A percentile compares a stretch with the other conserved stretches of the same genome.
Conservation (phyloP, 2,113 vertebrate genomes). For the Brachionichthys hirsutus region DNA sequence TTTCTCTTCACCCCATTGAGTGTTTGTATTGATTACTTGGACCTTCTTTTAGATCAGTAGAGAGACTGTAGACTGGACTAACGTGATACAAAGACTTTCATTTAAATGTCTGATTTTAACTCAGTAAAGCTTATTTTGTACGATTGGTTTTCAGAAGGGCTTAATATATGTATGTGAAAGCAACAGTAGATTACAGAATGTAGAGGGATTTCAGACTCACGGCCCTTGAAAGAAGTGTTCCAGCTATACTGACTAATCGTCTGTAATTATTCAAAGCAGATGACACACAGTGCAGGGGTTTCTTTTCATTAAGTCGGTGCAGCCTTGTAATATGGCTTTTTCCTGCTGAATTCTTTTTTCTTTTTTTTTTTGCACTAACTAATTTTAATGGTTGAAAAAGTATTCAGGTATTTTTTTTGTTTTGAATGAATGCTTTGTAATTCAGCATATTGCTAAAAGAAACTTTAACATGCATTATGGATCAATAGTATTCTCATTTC, state of each 20-base stretch:
- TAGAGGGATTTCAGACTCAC: conserved; percentile 6
- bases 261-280: conserved; percentile 3
- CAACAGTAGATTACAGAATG: conserved; percentile 7
- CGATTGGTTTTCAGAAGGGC: conserved; percentile 28
- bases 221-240: not conserved
- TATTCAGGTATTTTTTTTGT: no score
- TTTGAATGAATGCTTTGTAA: no score
- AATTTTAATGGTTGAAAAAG: no score
- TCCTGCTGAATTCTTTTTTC: no score
- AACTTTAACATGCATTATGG: not conserved
- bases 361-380: no score
- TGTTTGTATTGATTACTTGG: conserved; percentile 27
- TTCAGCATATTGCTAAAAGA: not conserved
- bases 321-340: not conserved
- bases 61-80: conserved; percentile 3
- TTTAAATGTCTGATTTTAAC: conserved; percentile 42
- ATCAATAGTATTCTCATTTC: not conserved
- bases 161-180: conserved; percentile 34
- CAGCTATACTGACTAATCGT: not conserved
- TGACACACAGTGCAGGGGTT: not conserved
- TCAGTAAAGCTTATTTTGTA: conserved; percentile 46
- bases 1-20: conserved; percentile 14
- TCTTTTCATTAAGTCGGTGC: not conserved
- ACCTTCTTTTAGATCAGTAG: conserved; percentile 19
- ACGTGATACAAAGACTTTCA: conserved; percentile 32